phyloP scores from a whole-genome alignment of 2,888 invertebrate genomes.

The Cheilosia urbana region DNA sequence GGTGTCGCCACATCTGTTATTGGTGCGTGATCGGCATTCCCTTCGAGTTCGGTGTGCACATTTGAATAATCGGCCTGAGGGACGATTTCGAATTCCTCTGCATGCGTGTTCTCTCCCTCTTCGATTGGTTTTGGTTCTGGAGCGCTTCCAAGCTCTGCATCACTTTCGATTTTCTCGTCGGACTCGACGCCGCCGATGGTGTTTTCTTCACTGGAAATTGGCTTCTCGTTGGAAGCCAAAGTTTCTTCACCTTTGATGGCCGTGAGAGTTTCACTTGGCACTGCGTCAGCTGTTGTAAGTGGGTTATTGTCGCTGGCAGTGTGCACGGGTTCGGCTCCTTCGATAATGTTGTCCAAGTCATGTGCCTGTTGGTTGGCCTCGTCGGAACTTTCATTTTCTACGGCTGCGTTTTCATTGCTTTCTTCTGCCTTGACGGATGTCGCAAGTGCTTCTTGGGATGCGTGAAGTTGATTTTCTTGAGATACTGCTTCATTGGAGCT shows the following conservation, averaged over 20 bases:
- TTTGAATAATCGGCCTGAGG: not conserved
- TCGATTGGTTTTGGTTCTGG: conserved; percentile 45
- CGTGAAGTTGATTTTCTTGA: conserved; percentile 45
- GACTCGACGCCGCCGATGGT: conserved; percentile 18
- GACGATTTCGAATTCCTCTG: conserved; percentile 48
- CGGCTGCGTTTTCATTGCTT: conserved; percentile 14
- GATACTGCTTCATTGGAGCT: conserved; percentile 36
- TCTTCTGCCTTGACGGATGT: conserved; percentile 28
- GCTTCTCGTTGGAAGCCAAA: conserved; percentile 25
- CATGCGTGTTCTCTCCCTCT: conserved; percentile 13
- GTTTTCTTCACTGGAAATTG: conserved; percentile 53
- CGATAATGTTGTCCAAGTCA: conserved; percentile 54
- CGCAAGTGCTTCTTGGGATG: conserved; percentile 23
- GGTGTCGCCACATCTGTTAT: conserved; percentile 43
- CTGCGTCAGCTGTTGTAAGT: conserved; percentile 27
- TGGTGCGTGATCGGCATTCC: conserved; percentile 48
- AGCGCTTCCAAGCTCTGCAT: conserved; percentile 43
- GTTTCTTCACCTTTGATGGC: conserved; percentile 42
- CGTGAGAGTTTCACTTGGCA: conserved; percentile 53
- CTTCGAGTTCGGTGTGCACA: conserved; percentile 2
- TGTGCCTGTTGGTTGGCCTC: conserved; percentile 49
- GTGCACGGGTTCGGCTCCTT: conserved; percentile 38
- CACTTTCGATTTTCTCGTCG: conserved; percentile 69
- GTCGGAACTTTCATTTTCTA: conserved; percentile 56
- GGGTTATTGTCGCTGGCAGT: conserved; percentile 54